Conservation (phyloP, 2,113 vertebrate genomes). For the Archilochus colubris region DNA sequence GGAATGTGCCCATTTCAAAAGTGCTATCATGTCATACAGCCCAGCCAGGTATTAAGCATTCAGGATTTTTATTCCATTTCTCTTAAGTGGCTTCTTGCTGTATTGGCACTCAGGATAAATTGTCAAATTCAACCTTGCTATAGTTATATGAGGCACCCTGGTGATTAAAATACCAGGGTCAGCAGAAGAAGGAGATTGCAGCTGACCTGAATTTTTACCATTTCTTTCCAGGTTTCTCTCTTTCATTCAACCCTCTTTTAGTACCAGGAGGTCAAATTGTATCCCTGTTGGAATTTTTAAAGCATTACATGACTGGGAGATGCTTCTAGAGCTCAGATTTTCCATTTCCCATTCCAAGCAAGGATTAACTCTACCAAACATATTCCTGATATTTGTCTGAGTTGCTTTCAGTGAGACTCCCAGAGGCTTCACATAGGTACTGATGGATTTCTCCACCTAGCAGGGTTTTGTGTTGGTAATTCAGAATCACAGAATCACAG, state of each 20-base stretch:
- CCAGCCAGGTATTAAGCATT: background rate
- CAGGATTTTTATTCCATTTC: background rate
- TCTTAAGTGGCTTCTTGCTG: background rate
- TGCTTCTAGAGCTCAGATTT: background rate
- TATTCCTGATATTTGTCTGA: background rate
- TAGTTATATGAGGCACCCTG: background rate
- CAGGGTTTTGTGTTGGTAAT: background rate
- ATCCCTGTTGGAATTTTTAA: background rate
- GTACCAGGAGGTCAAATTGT: background rate
- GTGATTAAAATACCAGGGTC: background rate
- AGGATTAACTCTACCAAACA: background rate
- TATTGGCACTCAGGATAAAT: background rate
- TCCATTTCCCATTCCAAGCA: background rate
- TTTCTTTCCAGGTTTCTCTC: background rate
- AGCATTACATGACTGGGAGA: background rate
- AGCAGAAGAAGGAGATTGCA: background rate
- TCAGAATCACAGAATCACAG: no score
- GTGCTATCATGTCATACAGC: background rate
- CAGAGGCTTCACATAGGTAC: background rate
- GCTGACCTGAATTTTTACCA: background rate
- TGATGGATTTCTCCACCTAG: background rate
- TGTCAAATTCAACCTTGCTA: background rate
- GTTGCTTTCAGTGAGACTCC: background rate
- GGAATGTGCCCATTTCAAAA: background rate
- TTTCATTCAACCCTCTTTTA: background rate